Evolutionary conservation across 1,140 invertebrate genomes (phyloP).

Genomic region (Sitobion miscanthi): DNA sequence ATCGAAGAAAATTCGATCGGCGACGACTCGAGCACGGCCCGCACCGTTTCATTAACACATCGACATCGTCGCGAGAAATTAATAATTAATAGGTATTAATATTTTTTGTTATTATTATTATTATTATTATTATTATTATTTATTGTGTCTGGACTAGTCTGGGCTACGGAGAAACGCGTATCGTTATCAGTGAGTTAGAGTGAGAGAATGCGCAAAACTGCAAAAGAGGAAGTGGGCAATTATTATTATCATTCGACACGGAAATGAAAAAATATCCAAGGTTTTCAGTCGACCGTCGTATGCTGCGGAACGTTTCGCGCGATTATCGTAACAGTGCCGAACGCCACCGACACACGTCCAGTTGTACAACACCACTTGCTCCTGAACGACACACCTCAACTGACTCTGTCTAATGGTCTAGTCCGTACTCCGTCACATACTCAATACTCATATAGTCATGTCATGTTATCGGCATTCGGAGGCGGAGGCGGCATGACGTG

Average conservation of each 20-base stretch:
- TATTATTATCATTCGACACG: not conserved
- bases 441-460: too few relatives aligned
- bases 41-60: not conserved
- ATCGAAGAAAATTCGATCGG: not conserved
- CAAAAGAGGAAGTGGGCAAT: not conserved
- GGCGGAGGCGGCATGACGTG: not conserved
- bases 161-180: conserved; percentile 6
- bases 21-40: not conserved
- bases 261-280: not conserved
- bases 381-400: not conserved
- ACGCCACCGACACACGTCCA: not conserved
- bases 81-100: not conserved
- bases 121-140: not conserved
- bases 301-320: not conserved
- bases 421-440: not conserved
- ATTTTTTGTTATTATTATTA: not conserved
- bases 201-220: not conserved
- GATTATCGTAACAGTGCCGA: not conserved
- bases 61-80: not conserved
- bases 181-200: conserved; percentile 30
- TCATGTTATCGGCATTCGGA: too few relatives aligned
- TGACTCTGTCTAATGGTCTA: not conserved
- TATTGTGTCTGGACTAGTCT: not conserved
- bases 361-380: not conserved
- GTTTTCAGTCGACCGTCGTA: not conserved